These are phyloP conservation scores for Cyanocitta stelleri DNA, from an alignment of 2,113 vertebrate species.

Conservation along the genomic window DNA sequence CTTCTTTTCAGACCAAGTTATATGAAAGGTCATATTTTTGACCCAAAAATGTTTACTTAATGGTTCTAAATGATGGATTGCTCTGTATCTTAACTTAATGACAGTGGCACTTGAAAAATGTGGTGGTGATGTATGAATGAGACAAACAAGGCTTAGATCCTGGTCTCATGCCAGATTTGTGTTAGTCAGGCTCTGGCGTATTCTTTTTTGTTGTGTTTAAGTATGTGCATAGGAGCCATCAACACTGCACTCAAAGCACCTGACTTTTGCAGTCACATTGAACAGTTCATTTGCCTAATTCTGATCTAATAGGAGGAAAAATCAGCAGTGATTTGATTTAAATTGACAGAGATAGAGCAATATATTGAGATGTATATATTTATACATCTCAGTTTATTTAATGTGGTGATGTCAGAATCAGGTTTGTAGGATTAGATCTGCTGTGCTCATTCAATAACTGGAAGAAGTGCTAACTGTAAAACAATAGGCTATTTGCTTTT, in stretches of 20 bases:
- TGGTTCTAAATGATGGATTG: background rate
- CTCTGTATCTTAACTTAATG: conserved; percentile 24
- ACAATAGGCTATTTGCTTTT: background rate
- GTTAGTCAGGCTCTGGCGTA: background rate
- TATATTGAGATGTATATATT: background rate
- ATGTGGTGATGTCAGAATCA: background rate
- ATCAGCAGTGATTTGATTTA: background rate
- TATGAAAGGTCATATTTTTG: background rate
- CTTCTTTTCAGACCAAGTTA: background rate
- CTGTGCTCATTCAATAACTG: background rate
- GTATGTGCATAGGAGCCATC: background rate
- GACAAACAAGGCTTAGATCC: conserved; percentile 11
- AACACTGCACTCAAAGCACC: background rate
- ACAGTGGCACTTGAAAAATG: conserved; percentile 35
- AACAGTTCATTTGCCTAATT: background rate
- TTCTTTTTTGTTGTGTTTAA: background rate
- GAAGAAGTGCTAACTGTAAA: background rate
- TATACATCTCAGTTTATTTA: background rate
- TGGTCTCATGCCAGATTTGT: background rate
- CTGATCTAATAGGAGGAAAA: background rate
- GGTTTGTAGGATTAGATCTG: background rate
- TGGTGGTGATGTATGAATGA: conserved; percentile 11
- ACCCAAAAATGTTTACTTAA: background rate
- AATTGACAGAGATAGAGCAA: background rate
- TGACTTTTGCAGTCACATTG: background rate